These are phyloP conservation scores for Lucinisca nassula DNA, from an alignment of 2,888 invertebrate species.

Conservation along the genomic window DNA sequence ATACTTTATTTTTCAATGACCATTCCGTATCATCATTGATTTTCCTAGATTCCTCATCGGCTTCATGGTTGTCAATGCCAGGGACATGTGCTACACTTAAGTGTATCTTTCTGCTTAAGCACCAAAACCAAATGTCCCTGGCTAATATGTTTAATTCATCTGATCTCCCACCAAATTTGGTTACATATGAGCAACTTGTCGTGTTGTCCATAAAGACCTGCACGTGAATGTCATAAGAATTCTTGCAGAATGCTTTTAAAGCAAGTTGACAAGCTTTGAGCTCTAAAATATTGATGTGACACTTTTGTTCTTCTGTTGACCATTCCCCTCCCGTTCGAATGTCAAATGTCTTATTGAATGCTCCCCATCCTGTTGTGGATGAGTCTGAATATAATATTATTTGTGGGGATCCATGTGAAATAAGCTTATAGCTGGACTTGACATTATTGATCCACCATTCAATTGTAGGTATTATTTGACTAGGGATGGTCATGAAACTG, in stretches of 20 bases:
- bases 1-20: conserved; percentile 19
- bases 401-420: not conserved
- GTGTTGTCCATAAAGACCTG: conserved; percentile 19
- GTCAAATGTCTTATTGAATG: not conserved
- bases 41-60: too few species aligned
- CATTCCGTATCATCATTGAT: conserved; percentile 47
- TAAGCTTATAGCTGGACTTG: not conserved
- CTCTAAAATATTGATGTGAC: conserved; percentile 22
- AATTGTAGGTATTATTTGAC: not conserved
- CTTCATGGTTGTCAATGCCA: too few species aligned
- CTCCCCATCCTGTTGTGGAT: conserved; percentile 21
- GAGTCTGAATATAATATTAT: conserved; percentile 18
- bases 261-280: conserved; percentile 20
- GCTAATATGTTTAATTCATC: not conserved
- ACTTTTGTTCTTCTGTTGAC: conserved; percentile 7
- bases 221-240: not conserved
- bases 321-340: conserved; percentile 3
- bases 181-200: conserved; percentile 30
- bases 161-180: conserved; percentile 28
- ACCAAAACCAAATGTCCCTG: conserved; percentile 41
- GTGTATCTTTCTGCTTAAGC: conserved; percentile 31
- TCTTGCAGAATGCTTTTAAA: conserved; percentile 18
- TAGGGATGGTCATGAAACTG: conserved; percentile 28
- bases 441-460: conserved; percentile 26
- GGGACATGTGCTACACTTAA: conserved; percentile 42